A percentile compares a stretch with the other conserved stretches of the same genome.
Evolutionary conservation across 2,113 vertebrate genomes (phyloP).

Genomic region (Corythaeola cristata): DNA sequence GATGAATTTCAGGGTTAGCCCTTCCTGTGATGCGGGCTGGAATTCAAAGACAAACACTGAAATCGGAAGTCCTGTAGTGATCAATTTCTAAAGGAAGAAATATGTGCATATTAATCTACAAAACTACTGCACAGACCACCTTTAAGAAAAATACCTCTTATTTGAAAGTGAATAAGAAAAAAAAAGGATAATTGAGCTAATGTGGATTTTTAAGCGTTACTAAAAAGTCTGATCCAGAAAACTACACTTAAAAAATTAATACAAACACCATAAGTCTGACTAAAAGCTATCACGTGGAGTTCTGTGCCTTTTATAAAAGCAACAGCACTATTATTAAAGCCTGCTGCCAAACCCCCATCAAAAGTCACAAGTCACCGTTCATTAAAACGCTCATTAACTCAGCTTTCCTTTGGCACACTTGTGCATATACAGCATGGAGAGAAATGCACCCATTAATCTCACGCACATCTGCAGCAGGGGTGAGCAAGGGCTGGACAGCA

Average conservation of each 20-base stretch:
- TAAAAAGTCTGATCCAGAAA: not conserved
- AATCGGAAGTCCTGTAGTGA: not conserved
- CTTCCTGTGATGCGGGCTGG: not conserved
- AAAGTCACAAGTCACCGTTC: conserved; percentile 53
- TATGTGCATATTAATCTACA: not conserved
- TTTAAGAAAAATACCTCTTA: not conserved
- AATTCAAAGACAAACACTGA: not conserved
- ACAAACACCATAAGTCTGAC: not conserved
- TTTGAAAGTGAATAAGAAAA: not conserved
- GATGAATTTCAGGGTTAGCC: not conserved
- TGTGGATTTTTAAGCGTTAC: not conserved
- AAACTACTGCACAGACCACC: not conserved
- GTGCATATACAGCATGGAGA: not conserved
- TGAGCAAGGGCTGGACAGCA: conserved; percentile 20
- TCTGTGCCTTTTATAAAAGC: not conserved
- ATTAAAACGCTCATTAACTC: conserved; percentile 65
- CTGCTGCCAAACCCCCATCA: not conserved
- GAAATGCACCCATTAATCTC: conserved; percentile 48
- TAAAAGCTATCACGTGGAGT: not conserved
- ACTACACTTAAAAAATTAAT: conserved; percentile 6
- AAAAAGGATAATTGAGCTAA: not conserved
- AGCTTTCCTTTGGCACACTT: conserved; percentile 21
- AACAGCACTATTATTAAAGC: not conserved
- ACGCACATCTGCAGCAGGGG: conserved; percentile 38
- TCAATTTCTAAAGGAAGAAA: not conserved